phyloP scores from a whole-genome alignment of 2,888 invertebrate genomes.

The Latheticus oryzae region DNA sequence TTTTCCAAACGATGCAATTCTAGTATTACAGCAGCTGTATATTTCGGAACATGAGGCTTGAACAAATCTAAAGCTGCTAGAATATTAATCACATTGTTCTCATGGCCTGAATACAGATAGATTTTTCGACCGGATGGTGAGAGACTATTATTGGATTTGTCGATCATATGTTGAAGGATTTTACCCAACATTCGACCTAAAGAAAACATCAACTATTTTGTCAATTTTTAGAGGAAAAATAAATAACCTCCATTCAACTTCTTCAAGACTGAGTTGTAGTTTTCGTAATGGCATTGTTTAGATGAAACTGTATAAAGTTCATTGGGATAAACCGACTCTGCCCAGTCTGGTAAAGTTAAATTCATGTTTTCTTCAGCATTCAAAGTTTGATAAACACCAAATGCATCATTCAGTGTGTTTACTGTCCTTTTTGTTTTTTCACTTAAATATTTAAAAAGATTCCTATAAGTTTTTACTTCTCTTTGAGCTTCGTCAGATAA shows the following conservation, averaged over 20 bases:
- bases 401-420: slow-evolving; percentile 52
- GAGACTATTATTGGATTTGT: slow-evolving; percentile 48
- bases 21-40: slow-evolving; percentile 59
- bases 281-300: slow-evolving; percentile 64
- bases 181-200: slow-evolving; percentile 57
- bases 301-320: slow-evolving; percentile 59
- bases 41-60: slow-evolving; percentile 63
- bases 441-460: slow-evolving; percentile 53
- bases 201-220: slow-evolving; percentile 26
- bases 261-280: slow-evolving; percentile 59
- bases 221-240: too few species aligned
- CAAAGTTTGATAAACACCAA: slow-evolving; percentile 60
- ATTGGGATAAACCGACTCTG: slow-evolving; percentile 58
- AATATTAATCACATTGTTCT: slow-evolving; percentile 69
- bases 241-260: slow-evolving; percentile 65
- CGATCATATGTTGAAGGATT: slow-evolving; percentile 56
- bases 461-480: slow-evolving; percentile 50
- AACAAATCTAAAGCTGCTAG: slow-evolving; percentile 67
- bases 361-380: slow-evolving; percentile 60
- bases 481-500: slow-evolving; percentile 51
- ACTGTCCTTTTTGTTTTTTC: slow-evolving; percentile 55
- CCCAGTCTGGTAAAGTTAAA: slow-evolving; percentile 65
- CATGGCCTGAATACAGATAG: slow-evolving; percentile 69
- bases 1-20: slow-evolving; percentile 56
- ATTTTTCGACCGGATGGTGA: slow-evolving; percentile 59